Percentiles rank a stretch among this genome's conserved stretches.
Conservation (phyloP, 2,888 invertebrate species). For the Tenthredo distinguenda region DNA sequence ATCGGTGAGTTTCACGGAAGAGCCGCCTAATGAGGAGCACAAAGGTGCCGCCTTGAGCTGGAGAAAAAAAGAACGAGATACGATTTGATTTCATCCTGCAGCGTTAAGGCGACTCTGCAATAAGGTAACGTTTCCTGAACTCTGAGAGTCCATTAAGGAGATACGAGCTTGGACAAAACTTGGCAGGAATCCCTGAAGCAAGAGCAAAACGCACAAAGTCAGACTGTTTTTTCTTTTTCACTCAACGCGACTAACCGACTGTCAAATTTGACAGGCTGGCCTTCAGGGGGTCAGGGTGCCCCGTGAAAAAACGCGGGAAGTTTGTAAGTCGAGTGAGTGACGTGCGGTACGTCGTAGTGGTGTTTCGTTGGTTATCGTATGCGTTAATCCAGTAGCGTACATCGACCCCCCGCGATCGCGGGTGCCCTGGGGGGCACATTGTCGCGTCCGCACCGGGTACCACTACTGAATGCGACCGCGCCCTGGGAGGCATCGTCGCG, state of each 20-base stretch:
- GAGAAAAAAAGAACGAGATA: slow-evolving; percentile 17
- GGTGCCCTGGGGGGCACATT: slow-evolving; percentile 71
- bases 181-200: neutral
- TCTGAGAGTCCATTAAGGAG: neutral
- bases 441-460: slow-evolving; percentile 73
- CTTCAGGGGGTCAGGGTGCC: neutral
- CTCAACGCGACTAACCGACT: slow-evolving; percentile 16
- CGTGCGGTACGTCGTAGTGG: slow-evolving; percentile 15
- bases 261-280: slow-evolving; percentile 34
- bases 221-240: neutral
- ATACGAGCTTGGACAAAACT: neutral
- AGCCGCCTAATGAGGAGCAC: slow-evolving; percentile 62
- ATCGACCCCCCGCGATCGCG: slow-evolving; percentile 73
- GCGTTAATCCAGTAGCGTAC: slow-evolving; percentile 62
- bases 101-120: neutral
- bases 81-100: neutral
- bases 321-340: slow-evolving; percentile 26
- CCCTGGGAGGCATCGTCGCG: slow-evolving; percentile 77
- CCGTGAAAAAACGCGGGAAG: slow-evolving; percentile 31
- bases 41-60: slow-evolving; percentile 61
- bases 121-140: neutral
- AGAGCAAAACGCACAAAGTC: neutral
- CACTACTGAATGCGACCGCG: slow-evolving; percentile 69
- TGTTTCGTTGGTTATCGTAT: neutral
- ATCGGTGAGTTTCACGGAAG: slow-evolving; percentile 55